These are phyloP conservation scores for Rattus norvegicus DNA, from an alignment of 2,113 vertebrate species.

Conservation along the genomic window GRCr8 NC_086019.1:9772001-9772500, in stretches of 20 bases:
- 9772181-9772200: background rate
- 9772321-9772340: background rate
- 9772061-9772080: background rate
- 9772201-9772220: background rate
- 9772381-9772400: background rate
- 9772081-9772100: background rate
- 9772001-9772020: background rate
- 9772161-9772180: background rate
- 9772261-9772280: constrained; percentile 13
- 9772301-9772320: background rate
- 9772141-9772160: background rate
- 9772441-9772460: background rate
- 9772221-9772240: background rate
- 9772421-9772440: background rate
- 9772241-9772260: constrained; percentile 33
- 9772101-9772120: background rate
- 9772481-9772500: background rate
- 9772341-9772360: constrained; percentile 22
- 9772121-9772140: background rate
- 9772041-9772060: background rate
- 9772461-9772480: background rate
- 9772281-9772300: background rate
- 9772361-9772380: background rate
- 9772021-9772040: constrained; percentile 8
- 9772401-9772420: background rate